These are phyloP conservation scores for Caenorhabditis imperialis DNA, from an alignment of 2,888 invertebrate species.

Conservation along the genomic window DNA sequence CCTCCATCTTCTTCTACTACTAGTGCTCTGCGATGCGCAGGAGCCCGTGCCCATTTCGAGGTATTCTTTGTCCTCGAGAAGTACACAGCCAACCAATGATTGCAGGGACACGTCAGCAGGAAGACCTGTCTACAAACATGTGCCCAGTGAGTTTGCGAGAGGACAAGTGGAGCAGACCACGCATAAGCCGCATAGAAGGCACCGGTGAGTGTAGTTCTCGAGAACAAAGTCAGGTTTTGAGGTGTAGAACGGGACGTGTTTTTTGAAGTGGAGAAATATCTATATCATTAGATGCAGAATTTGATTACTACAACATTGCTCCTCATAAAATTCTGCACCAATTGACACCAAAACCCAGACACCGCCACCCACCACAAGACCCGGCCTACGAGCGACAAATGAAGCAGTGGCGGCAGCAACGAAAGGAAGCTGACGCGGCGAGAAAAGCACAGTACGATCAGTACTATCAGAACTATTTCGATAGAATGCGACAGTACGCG, in stretches of 20 bases:
- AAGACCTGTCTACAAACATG: slow-evolving; percentile 33
- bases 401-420: slow-evolving; percentile 39
- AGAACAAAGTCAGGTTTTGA: neutral
- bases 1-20: slow-evolving; percentile 11
- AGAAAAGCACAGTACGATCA: slow-evolving; percentile 46
- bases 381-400: slow-evolving; percentile 35
- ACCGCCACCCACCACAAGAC: slow-evolving; percentile 30
- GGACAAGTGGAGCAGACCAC: slow-evolving; percentile 31
- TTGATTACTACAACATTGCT: too few relatives aligned
- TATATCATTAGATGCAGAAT: too few relatives aligned
- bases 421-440: slow-evolving; percentile 34
- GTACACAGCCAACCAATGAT: neutral
- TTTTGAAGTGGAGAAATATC: too few relatives aligned
- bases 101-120: slow-evolving; percentile 34
- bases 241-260: neutral
- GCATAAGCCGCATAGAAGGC: slow-evolving; percentile 36
- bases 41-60: slow-evolving; percentile 39
- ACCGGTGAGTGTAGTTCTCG: slow-evolving; percentile 25
- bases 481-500: slow-evolving; percentile 61
- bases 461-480: slow-evolving; percentile 65
- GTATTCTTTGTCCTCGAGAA: too few relatives aligned
- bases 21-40: slow-evolving; percentile 22
- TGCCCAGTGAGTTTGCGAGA: slow-evolving; percentile 26
- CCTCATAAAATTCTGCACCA: too few relatives aligned
- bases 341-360: too few relatives aligned